Percentiles rank a stretch among this genome's conserved stretches.
Conservation (phyloP, 2,888 invertebrate species). For the Caenorhabditis virilis region DNA sequence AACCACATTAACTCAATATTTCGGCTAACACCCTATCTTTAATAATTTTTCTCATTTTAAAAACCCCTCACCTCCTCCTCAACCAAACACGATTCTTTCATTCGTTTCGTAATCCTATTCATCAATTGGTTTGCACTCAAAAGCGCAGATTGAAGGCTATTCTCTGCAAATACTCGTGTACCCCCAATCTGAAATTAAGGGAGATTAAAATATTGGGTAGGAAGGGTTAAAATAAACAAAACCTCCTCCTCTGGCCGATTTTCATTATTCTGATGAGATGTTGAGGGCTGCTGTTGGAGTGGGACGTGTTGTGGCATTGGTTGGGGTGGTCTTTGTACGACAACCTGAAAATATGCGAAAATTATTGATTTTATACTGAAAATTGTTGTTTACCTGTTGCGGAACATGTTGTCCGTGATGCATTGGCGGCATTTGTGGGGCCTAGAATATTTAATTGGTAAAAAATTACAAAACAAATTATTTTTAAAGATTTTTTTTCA, state of each 20-base stretch:
- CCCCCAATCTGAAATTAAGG: background rate
- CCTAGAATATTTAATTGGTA: too few relatives aligned
- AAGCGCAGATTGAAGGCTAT: conserved; percentile 24
- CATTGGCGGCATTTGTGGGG: background rate
- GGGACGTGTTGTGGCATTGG: conserved; percentile 3
- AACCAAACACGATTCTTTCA: conserved; percentile 48
- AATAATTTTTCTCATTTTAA: too few relatives aligned
- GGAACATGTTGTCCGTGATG: background rate
- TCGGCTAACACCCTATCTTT: too few relatives aligned
- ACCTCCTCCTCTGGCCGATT: background rate
- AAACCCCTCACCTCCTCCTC: conserved; percentile 52
- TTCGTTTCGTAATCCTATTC: conserved; percentile 46
- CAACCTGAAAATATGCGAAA: too few relatives aligned
- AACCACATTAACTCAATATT: too few relatives aligned
- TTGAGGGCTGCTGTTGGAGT: conserved; percentile 2
- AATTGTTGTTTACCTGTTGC: too few relatives aligned
- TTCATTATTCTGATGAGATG: background rate
- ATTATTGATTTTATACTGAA: too few relatives aligned
- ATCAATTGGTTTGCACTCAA: conserved; percentile 45
- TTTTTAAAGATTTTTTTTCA: background rate
- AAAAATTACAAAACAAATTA: background rate
- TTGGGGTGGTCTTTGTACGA: conserved; percentile 9
- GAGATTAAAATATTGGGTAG: background rate
- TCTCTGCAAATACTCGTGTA: conserved; percentile 16
- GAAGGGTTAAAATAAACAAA: background rate